Percentiles rank a stretch among this genome's conserved stretches.
phyloP scores from a whole-genome alignment of 2,888 invertebrate genomes.

The Osedax frankpressi region DNA sequence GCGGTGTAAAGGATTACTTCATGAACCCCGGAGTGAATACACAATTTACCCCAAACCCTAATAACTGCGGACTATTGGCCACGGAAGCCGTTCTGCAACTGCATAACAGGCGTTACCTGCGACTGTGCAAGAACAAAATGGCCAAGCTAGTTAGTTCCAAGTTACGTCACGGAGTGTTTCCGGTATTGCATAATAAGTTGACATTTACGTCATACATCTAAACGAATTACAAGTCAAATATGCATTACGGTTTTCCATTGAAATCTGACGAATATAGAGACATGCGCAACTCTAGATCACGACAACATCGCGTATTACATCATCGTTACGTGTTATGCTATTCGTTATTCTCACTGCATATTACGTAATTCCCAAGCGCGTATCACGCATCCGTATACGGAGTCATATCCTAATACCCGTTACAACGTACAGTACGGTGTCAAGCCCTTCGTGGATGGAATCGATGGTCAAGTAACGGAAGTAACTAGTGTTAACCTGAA shows the following conservation, averaged over 20 bases:
- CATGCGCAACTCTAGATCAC: too few relatives aligned
- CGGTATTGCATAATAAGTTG: too few relatives aligned
- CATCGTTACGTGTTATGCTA: too few relatives aligned
- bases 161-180: too few relatives aligned
- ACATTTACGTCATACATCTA: too few relatives aligned
- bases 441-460: not conserved
- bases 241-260: too few relatives aligned
- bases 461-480: not conserved
- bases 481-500: not conserved
- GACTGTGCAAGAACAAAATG: not conserved
- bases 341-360: too few relatives aligned
- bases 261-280: too few relatives aligned
- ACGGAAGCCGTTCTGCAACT: not conserved
- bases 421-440: too few relatives aligned
- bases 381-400: not conserved
- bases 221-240: too few relatives aligned
- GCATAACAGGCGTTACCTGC: not conserved
- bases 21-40: not conserved
- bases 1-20: not conserved
- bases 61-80: not conserved
- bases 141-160: not conserved
- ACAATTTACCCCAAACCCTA: not conserved
- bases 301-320: too few relatives aligned
- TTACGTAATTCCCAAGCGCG: too few relatives aligned
- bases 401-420: not conserved